Evolutionary conservation across 2,113 vertebrate species (phyloP), one percentile per base, ranked within the genome.

Genomic region (Puntigrus tetrazona): DNA sequence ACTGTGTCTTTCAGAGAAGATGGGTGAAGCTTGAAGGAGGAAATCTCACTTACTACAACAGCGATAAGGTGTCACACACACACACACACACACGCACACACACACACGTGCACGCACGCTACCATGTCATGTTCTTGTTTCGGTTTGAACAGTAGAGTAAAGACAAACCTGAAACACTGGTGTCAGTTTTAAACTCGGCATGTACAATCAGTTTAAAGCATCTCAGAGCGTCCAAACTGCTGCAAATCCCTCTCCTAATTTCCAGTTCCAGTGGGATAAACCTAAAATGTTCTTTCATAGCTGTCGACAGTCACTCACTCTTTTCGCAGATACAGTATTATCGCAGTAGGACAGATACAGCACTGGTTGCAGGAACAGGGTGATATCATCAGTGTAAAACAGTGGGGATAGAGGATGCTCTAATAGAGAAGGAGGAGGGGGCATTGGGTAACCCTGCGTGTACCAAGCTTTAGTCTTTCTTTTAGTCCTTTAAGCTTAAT

Each of bases 1-100:
- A 97, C 16, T 84, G 94, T 20, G 94, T 98, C 86, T 99, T 97
- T 93, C 98, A 99, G 90, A 96, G 95, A 91, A 94, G 97, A 86
- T 99, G 97, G 97, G 96, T 99, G 84, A 96, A 96, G 87, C 96
- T 97, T 59, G 96, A 98, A 70, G 97, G 97, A 20, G 93, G 96
- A 75, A 95, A 92, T 85, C 91, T 99, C 91, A 95, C 96, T 76
- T 99, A 99, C 87, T 98, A 96, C 91, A 97, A 96, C 90, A 99
- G 95, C 0, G 98, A 99, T 67, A 98, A 97, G 95, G 98, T 70
- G 38, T 20, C 2, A 20, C 22, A 16, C 22, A 57, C 52, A n/a
- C 22, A 22, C 47, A 61, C 57, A 81, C 36, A 10, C 65, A 9
- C 63, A 18, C 47, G 45, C 14, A 65, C 47, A 70, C 57, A 84